phyloP scores from a whole-genome alignment of 2,113 vertebrate species.

The Dromiciops gliroides region DNA sequence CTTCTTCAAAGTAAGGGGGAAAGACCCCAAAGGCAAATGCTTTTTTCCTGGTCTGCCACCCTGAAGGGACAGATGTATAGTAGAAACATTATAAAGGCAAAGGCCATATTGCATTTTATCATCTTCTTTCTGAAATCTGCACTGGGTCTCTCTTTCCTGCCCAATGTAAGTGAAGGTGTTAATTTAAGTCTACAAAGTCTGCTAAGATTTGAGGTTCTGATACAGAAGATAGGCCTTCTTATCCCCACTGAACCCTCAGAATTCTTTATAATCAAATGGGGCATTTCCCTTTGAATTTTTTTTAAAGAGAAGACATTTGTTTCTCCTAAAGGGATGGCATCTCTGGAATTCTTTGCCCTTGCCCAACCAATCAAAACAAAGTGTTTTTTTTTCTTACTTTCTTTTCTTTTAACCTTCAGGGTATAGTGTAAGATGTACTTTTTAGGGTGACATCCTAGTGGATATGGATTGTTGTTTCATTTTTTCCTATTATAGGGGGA shows the following conservation, averaged over 20 bases:
- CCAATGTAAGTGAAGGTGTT: background rate
- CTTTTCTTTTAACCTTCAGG: slow-evolving; percentile 35
- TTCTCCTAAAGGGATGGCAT: background rate
- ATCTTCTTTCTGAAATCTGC: background rate
- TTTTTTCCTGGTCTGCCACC: background rate
- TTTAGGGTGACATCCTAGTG: background rate
- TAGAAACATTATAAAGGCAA: background rate
- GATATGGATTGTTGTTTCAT: background rate
- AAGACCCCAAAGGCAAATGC: background rate
- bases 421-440: background rate
- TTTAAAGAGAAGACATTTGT: background rate
- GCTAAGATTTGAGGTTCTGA: background rate
- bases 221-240: background rate
- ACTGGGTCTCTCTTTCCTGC: background rate
- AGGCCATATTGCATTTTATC: background rate
- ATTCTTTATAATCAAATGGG: background rate
- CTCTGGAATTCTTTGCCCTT: slow-evolving; percentile 25
- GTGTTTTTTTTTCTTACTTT: background rate
- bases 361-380: slow-evolving; percentile 11
- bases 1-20: background rate
- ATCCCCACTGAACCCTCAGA: background rate
- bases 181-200: background rate
- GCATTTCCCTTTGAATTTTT: background rate
- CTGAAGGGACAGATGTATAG: background rate
- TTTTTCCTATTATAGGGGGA: slow-evolving; percentile 57